A percentile compares a stretch with the other conserved stretches of the same genome.
Evolutionary conservation across 2,113 vertebrate species (phyloP).

Genomic region (Datnioides undecimradiatus): DNA sequence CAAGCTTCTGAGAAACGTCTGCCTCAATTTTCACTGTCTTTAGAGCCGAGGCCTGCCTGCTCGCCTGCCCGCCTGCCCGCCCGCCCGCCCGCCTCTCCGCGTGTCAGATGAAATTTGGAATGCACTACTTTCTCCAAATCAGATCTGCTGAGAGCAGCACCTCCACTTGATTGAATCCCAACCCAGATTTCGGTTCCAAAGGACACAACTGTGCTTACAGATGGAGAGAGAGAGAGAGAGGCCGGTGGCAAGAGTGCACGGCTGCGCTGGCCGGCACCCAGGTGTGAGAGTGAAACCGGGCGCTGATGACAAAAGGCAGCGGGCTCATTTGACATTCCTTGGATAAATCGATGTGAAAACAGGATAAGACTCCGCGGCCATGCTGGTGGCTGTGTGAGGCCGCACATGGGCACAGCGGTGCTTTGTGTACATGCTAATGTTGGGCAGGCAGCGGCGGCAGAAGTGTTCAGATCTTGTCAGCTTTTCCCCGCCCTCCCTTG

Average conservation of each 20-base stretch:
- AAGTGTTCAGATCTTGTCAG: too few relatives aligned
- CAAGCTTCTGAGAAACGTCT: constrained; percentile 21
- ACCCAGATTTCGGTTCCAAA: constrained; percentile 40
- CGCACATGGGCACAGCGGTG: neutral
- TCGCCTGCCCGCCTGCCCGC: too few relatives aligned
- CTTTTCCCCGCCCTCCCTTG: too few relatives aligned
- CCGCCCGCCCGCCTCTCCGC: constrained; percentile 18
- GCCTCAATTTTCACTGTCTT: constrained; percentile 24
- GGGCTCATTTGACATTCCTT: constrained; percentile 5
- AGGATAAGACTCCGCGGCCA: neutral
- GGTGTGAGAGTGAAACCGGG: constrained; percentile 8
- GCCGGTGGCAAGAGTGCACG: neutral
- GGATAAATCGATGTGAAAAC: constrained; percentile 1
- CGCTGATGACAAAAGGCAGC: constrained; percentile 24
- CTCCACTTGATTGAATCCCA: constrained; percentile 52
- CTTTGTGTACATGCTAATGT: neutral
- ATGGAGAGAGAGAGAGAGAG: constrained; percentile 39
- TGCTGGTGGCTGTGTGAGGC: neutral
- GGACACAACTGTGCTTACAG: constrained; percentile 39
- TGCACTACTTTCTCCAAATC: constrained; percentile 50
- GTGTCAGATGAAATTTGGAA: constrained; percentile 52
- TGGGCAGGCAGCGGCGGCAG: too few relatives aligned
- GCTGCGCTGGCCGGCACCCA: neutral
- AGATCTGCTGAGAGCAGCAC: constrained; percentile 64
- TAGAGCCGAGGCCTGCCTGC: neutral